Percentiles rank a stretch among this genome's conserved stretches.
Evolutionary conservation across 2,888 invertebrate species (phyloP).

Genomic region (Nebria salina): DNA sequence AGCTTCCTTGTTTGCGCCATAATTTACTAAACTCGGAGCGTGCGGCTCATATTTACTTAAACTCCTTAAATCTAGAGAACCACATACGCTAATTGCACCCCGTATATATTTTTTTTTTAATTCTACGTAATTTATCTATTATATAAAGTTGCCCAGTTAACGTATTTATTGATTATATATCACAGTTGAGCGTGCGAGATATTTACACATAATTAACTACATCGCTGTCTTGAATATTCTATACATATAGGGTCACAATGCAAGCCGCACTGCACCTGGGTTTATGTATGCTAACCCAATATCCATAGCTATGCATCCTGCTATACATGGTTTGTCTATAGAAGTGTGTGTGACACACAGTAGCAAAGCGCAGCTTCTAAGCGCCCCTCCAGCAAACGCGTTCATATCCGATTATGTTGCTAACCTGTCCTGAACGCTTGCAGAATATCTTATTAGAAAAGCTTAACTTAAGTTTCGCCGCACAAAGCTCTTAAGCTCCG

Average conservation of each 20-base stretch:
- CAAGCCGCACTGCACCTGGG: constrained; percentile 18
- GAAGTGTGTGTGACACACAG: not conserved
- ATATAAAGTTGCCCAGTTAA: too few species aligned
- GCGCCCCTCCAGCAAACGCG: not conserved
- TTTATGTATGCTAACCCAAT: not conserved
- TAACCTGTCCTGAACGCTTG: constrained; percentile 43
- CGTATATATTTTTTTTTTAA: too few species aligned
- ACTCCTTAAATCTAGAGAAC: too few species aligned
- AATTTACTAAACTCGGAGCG: too few species aligned
- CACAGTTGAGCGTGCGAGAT: constrained; percentile 13
- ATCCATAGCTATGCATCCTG: not conserved
- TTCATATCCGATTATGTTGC: constrained; percentile 47
- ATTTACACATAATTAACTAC: constrained; percentile 43
- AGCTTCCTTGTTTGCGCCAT: too few species aligned
- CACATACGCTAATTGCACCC: too few species aligned
- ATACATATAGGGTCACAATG: not conserved
- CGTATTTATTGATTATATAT: too few species aligned
- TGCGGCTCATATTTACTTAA: too few species aligned
- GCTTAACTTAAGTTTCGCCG: constrained; percentile 45
- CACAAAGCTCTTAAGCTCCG: constrained; percentile 43
- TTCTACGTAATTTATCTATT: too few species aligned
- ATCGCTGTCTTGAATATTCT: constrained; percentile 32
- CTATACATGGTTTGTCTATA: too few species aligned
- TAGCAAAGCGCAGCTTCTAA: not conserved
- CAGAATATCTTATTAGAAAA: constrained; percentile 46